Base-by-base conservation (phyloP, 2,797 vertebrate species). In the Sebastes oblongus region DNA sequence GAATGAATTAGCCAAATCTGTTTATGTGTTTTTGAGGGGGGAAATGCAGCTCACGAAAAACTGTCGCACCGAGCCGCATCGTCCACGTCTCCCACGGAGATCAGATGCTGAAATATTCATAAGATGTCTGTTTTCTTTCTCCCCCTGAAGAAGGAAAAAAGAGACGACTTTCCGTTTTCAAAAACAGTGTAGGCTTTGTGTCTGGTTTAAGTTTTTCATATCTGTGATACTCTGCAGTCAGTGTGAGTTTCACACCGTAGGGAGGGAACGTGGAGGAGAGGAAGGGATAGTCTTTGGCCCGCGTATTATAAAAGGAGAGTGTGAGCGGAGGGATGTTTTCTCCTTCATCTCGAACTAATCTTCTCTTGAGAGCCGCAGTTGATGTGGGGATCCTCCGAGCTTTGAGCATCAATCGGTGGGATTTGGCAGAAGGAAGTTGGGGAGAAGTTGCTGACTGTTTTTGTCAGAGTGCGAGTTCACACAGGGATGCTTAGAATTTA, bases 41-140 rank as follows among this genome's bases (percentile, higher is more conserved):
- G 84, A 87, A 89, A 77, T 36, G 20, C 66, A 9, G 72, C 80
- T 74, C 75, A 34, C 16, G 2, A 82, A 66, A 75, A 91, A 83
- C 62, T 58, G 86, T 91, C 72, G 66, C 72, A 8, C 75, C 25
- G 73, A 85, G 83, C 86, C 32, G 66, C 20, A 6, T 24, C 82
- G 83, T 87, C 88, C 85, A 81, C 74, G 56, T 88, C 87, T 92
- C 93, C 90, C 93, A 86, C 76, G 60, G 91, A 87, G 88, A 91
- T 92, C 89, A 82, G 77, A 84, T 81, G 72, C 56, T 92, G 91
- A 94, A 95, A 95, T 95, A 95, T 95, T 94, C 84, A 95, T 93
- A 83, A 91, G 86, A 77, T 83, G 80, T 77, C 80, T 83, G 86
- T 81, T 88, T 87, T 89, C 81, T 77, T 74, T 81, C 59, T 78